Conservation (phyloP, 1,140 invertebrate species). For the Ericerus pela region DNA sequence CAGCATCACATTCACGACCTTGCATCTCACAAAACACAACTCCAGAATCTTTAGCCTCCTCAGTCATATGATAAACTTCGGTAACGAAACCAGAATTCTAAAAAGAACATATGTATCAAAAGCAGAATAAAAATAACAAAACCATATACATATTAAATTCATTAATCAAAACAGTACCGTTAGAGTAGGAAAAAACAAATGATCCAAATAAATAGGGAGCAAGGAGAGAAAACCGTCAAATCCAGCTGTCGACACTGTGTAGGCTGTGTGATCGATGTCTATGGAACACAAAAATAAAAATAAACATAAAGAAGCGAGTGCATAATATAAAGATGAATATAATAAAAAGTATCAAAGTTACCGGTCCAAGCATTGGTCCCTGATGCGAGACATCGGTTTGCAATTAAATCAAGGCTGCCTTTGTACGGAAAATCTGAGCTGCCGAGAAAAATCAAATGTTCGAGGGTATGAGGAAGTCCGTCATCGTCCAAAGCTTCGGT, state of each 20-base stretch:
- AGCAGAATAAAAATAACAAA: background rate
- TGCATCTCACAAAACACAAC: slow-evolving; percentile 93
- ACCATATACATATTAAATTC: background rate
- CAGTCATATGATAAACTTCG: slow-evolving; percentile 83
- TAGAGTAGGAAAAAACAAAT: slow-evolving; percentile 70
- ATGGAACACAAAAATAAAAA: slow-evolving; percentile 24
- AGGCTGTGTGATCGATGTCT: slow-evolving; percentile 74
- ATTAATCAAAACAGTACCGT: slow-evolving; percentile 36
- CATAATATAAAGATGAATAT: slow-evolving; percentile 1
- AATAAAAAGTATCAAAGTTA: slow-evolving; percentile 14
- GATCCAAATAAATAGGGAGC: slow-evolving; percentile 78
- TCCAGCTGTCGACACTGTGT: slow-evolving; percentile 75
- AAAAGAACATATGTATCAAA: slow-evolving; percentile 15
- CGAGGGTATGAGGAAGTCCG: slow-evolving; percentile 80
- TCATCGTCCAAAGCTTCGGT: slow-evolving; percentile 84
- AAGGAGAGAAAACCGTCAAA: slow-evolving; percentile 73
- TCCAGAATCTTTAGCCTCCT: slow-evolving; percentile 72
- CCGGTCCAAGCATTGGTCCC: slow-evolving; percentile 74
- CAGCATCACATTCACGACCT: slow-evolving; percentile 63
- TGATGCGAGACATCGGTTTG: slow-evolving; percentile 74
- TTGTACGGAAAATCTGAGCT: slow-evolving; percentile 81
- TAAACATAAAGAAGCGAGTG: background rate
- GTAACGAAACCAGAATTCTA: slow-evolving; percentile 66
- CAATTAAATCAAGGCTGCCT: slow-evolving; percentile 72
- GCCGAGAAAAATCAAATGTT: slow-evolving; percentile 82